Percentiles rank a stretch among this genome's conserved stretches.
phyloP scores from a whole-genome alignment of 1,140 invertebrate genomes.

The Cydia splendana region DNA sequence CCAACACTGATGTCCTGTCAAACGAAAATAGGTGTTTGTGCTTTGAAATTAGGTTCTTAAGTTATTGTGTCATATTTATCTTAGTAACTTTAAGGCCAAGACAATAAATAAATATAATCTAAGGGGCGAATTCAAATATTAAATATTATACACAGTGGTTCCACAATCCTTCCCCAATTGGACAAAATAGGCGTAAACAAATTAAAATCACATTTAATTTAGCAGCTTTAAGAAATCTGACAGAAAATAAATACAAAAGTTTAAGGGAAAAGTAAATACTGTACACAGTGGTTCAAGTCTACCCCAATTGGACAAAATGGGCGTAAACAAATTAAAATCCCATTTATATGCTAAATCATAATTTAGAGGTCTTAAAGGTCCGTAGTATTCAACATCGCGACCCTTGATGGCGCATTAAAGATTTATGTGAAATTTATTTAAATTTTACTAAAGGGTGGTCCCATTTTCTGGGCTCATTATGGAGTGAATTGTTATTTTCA shows the following conservation, averaged over 20 bases:
- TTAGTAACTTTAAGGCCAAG: not conserved
- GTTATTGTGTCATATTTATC: not conserved
- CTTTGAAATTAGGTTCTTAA: not conserved
- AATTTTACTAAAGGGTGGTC: conserved; percentile 16
- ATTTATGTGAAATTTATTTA: conserved; percentile 21
- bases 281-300: not conserved
- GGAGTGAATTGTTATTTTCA: not conserved
- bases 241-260: not conserved
- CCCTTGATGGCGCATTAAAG: conserved; percentile 23
- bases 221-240: no score
- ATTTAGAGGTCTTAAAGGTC: conserved; percentile 21
- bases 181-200: conserved; percentile 6
- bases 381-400: conserved; percentile 3
- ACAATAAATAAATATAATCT: not conserved
- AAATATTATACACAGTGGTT: not conserved
- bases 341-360: conserved; percentile 23
- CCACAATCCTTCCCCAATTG: not conserved
- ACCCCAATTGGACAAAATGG: not conserved
- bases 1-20: conserved; percentile 2
- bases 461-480: not conserved
- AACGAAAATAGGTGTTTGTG: not conserved
- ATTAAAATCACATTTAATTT: conserved; percentile 10
- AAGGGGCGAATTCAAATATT: not conserved
- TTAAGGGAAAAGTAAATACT: not conserved
- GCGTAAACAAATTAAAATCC: conserved; percentile 13